Evolutionary conservation across 2,113 vertebrate genomes (phyloP).

Genomic region (Cyphomyrus plagiostoma): DNA sequence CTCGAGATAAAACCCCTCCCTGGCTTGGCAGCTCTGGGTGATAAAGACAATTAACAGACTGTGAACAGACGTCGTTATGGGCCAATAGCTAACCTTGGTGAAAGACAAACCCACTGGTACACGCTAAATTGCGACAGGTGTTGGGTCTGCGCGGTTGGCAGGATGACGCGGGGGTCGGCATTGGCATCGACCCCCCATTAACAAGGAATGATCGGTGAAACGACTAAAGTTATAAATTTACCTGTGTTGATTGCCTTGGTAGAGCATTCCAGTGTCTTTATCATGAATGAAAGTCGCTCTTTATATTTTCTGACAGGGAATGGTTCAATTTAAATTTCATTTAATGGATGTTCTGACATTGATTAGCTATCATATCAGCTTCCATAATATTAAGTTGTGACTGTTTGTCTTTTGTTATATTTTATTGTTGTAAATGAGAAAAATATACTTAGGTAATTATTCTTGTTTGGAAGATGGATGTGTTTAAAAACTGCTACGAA

Average conservation of each 20-base stretch:
- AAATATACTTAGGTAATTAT: not conserved
- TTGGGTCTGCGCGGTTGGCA: constrained; percentile 16
- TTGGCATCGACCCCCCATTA: constrained; percentile 6
- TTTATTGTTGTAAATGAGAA: constrained; percentile 3
- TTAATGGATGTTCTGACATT: not conserved
- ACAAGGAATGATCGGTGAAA: constrained; percentile 15
- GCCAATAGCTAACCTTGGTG: constrained; percentile 38
- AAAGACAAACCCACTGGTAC: constrained; percentile 36
- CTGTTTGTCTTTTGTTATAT: not conserved
- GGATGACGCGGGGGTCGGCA: not conserved
- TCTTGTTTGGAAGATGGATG: not conserved
- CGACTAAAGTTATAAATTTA: constrained; percentile 20
- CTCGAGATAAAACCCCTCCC: constrained; percentile 33
- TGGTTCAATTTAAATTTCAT: not conserved
- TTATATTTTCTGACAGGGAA: not conserved
- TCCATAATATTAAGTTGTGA: not conserved
- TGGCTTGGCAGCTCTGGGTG: constrained; percentile 37
- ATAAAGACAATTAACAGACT: constrained; percentile 42
- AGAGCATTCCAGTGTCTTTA: not conserved
- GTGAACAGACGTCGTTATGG: constrained; percentile 38
- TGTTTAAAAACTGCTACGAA: not conserved
- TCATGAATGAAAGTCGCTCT: not conserved
- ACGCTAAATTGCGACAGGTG: constrained; percentile 24
- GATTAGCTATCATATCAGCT: not conserved
- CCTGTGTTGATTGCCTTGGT: not conserved